Base-by-base conservation (phyloP, 1,140 invertebrate genomes). In the Drosophila malerkotliana region DNA sequence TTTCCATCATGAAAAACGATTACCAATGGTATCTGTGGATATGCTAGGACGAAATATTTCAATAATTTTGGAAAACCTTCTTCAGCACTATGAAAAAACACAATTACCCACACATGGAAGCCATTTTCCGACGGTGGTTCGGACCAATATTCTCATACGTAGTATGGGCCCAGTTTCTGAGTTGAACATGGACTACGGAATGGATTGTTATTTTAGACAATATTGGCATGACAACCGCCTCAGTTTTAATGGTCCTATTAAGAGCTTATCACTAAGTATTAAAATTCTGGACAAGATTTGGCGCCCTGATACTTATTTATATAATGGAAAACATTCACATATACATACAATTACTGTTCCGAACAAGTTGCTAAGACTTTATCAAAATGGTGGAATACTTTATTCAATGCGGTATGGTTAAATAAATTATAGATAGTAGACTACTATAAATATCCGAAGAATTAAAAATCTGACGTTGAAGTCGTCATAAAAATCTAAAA, bases 161-260 rank as follows among this genome's bases (percentile, higher is more conserved):
- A 98, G 97, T 82, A 98, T 99, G 97, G 97, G 98, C 3, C 98
- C 98, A 0, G 96, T 99, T 21, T 98, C 97, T 0, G 98, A 99
- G 92, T 93, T 98, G n/a, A 97, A 98, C 82, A 98, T 98, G 98
- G 97, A 97, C 90, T 99, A 98, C 89, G 98, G 97, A 3, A 98
- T 99, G 96, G 98, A 99, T 87, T 98, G 98, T 91, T 99, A 99
- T 91, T 98, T 99, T 90, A 94, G 98, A 7, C 97, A 98, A 91
- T 96, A 96, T 73, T 97, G 97, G 97, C 93, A 95, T 8, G 97
- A 98, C 91, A 94, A 95, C 24, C 93, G 97, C 1, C 92, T 98
- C 0, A 96, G 96, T 56, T 98, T 98, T 85, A 92, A 95, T 49
- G 96, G 96, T 4, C 96, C 96, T 14, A 97, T 95, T 79, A 95